phyloP scores from a whole-genome alignment of 2,113 vertebrate genomes.

The Pimephales promelas region DNA sequence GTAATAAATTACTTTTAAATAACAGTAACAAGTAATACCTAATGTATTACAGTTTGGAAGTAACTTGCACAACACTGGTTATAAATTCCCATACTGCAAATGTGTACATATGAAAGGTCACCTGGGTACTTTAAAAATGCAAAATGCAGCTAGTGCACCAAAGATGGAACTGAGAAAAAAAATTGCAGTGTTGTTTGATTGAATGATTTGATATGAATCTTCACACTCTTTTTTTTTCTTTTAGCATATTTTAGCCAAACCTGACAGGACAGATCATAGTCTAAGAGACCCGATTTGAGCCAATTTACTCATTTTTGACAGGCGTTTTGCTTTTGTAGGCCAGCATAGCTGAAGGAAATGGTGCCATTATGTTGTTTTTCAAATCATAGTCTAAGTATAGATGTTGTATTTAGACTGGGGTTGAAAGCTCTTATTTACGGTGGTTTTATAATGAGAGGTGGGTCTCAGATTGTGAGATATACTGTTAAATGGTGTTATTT shows the following conservation, averaged over 20 bases:
- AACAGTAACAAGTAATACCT: too few relatives aligned
- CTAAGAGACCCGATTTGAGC: background rate
- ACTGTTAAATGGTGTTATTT: slow-evolving; percentile 8
- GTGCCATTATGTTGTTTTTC: slow-evolving; percentile 6
- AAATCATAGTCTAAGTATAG: slow-evolving; percentile 24
- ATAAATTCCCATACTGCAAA: background rate
- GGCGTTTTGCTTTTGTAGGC: background rate
- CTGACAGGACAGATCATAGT: background rate
- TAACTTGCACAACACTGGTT: too few relatives aligned
- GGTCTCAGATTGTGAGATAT: slow-evolving; percentile 29
- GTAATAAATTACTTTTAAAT: too few relatives aligned
- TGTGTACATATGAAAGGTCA: background rate
- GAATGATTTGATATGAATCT: background rate
- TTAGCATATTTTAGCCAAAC: background rate
- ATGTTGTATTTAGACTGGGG: slow-evolving; percentile 27
- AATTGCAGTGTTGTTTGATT: background rate
- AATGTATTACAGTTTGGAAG: too few relatives aligned
- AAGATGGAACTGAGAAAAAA: background rate
- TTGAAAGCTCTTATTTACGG: slow-evolving; percentile 18
- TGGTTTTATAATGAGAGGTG: slow-evolving; percentile 17
- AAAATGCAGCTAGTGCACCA: background rate
- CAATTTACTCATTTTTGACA: background rate
- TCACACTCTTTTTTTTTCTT: background rate
- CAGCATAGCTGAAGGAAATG: background rate
- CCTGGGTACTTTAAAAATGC: background rate